phyloP scores from a whole-genome alignment of 2,888 invertebrate species.

The Meganola albula region DNA sequence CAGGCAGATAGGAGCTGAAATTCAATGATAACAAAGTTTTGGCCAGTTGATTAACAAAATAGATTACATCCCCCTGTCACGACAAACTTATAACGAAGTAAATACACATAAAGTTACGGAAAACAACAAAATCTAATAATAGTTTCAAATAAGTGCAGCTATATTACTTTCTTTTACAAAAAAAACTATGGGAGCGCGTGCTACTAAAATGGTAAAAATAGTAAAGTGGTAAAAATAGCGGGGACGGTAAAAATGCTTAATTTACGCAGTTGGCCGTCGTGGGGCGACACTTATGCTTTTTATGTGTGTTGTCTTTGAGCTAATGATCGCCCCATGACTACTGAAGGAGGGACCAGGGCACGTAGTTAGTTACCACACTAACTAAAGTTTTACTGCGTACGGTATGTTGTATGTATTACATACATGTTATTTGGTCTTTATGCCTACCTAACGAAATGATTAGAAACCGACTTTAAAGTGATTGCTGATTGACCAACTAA shows the following conservation, averaged over 20 bases:
- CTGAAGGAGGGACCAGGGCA: conserved; percentile 43
- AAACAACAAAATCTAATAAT: conserved; percentile 41
- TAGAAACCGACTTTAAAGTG: no score
- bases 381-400: no score
- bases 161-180: conserved; percentile 48
- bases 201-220: conserved; percentile 65
- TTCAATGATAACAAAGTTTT: no score
- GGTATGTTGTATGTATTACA: no score
- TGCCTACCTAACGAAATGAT: no score
- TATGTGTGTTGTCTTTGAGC: conserved; percentile 73
- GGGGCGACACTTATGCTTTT: conserved; percentile 70
- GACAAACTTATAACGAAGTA: conserved; percentile 30
- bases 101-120: conserved; percentile 26
- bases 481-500: no score
- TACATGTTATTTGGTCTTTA: no score
- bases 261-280: conserved; percentile 65
- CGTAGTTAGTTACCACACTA: conserved; percentile 30
- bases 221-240: conserved; percentile 62
- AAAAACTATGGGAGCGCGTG: conserved; percentile 62
- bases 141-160: conserved; percentile 28
- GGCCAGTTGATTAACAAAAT: conserved; percentile 21
- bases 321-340: conserved; percentile 60
- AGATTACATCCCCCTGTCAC: conserved; percentile 27
- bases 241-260: conserved; percentile 71
- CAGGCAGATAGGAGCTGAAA: no score